Conservation (phyloP, 2,113 vertebrate genomes). For the Phalacrocorax brasilianus region DNA sequence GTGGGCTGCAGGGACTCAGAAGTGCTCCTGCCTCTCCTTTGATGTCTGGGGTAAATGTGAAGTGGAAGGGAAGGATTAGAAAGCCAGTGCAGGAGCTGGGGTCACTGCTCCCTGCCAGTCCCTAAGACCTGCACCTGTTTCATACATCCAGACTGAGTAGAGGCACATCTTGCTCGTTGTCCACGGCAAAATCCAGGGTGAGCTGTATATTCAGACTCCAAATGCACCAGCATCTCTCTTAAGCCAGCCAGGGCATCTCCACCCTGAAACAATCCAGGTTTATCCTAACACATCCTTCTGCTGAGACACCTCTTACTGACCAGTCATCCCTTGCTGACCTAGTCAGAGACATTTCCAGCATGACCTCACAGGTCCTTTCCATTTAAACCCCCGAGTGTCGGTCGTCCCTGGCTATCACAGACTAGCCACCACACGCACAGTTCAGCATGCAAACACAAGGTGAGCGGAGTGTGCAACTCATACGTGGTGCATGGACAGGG, state of each 20-base stretch:
- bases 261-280: background rate
- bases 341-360: background rate
- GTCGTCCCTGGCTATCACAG: background rate
- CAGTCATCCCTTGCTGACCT: background rate
- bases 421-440: accelerated
- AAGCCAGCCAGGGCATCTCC: background rate
- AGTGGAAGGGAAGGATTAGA: background rate
- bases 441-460: background rate
- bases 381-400: background rate
- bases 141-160: background rate
- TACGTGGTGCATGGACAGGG: accelerated
- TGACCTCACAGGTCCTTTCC: background rate
- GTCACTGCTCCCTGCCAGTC: background rate
- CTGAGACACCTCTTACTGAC: background rate
- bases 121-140: background rate
- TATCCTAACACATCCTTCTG: background rate
- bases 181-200: background rate
- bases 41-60: background rate
- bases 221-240: background rate
- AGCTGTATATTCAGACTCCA: background rate
- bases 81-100: background rate
- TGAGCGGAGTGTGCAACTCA: background rate
- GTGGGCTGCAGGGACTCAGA: background rate
- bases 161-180: background rate
- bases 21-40: background rate